Percentiles rank a stretch among this genome's conserved stretches.
Conservation (phyloP, 1,140 invertebrate genomes). For the Centruroides vittatus region DNA sequence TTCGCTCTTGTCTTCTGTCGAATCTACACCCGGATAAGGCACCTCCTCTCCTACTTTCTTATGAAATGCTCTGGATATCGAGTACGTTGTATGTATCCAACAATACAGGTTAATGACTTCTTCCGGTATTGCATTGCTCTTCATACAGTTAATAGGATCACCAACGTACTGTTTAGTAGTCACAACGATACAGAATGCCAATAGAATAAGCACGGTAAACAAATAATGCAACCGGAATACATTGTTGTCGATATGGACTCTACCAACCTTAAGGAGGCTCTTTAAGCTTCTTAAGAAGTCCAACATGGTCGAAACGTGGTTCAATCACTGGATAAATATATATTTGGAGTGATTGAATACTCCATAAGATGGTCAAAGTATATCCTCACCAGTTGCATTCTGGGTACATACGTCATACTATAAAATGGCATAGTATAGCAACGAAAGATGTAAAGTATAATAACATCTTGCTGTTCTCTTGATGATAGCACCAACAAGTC, state of each 20-base stretch:
- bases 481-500: too few species aligned
- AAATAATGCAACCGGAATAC: slow-evolving; percentile 28
- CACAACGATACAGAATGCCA: slow-evolving; percentile 28
- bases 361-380: too few species aligned
- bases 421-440: too few species aligned
- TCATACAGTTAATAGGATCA: slow-evolving; percentile 88
- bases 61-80: slow-evolving; percentile 53
- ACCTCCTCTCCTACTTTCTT: slow-evolving; percentile 42
- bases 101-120: slow-evolving; percentile 83
- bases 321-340: not conserved
- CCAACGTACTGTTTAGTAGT: slow-evolving; percentile 43
- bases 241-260: slow-evolving; percentile 30
- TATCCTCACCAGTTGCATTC: too few species aligned
- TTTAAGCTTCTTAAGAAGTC: slow-evolving; percentile 19
- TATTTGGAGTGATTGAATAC: too few species aligned
- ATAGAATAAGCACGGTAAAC: slow-evolving; percentile 22
- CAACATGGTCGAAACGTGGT: slow-evolving; percentile 4
- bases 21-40: slow-evolving; percentile 47
- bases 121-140: slow-evolving; percentile 74
- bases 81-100: slow-evolving; percentile 92
- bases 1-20: slow-evolving; percentile 27
- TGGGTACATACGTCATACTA: too few species aligned
- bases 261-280: slow-evolving; percentile 35
- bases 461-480: too few species aligned
- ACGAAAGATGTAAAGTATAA: too few species aligned